Conservation (phyloP, 2,113 vertebrate genomes). For the Tinamus guttatus region DNA sequence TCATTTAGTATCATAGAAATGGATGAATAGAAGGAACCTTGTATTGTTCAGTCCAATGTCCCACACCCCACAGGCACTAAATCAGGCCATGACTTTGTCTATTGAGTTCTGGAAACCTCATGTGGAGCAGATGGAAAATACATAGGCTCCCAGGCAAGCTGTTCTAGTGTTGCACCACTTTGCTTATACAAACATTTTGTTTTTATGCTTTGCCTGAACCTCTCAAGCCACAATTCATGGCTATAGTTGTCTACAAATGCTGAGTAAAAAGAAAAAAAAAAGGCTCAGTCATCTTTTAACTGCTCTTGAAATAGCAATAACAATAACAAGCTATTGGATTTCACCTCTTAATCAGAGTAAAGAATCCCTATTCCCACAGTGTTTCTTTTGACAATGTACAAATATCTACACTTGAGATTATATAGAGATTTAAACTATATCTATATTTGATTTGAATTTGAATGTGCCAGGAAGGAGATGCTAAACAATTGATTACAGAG, state of each 20-base stretch:
- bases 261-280: neutral
- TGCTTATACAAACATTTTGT: neutral
- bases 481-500: neutral
- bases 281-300: neutral
- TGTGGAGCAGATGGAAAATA: neutral
- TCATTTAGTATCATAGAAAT: neutral
- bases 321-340: neutral
- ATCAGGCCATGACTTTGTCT: neutral
- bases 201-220: neutral
- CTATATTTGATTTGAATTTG: no score
- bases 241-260: neutral
- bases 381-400: neutral
- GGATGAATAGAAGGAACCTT: neutral
- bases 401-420: neutral
- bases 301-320: neutral
- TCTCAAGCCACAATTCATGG: neutral
- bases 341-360: neutral
- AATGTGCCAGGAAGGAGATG: neutral
- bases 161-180: neutral
- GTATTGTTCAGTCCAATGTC: neutral
- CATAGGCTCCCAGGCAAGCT: neutral
- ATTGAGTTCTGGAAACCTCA: neutral
- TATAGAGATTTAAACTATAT: neutral
- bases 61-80: neutral
- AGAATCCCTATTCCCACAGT: neutral